Conservation (phyloP, 2,888 invertebrate species). For the Latheticus oryzae region DNA sequence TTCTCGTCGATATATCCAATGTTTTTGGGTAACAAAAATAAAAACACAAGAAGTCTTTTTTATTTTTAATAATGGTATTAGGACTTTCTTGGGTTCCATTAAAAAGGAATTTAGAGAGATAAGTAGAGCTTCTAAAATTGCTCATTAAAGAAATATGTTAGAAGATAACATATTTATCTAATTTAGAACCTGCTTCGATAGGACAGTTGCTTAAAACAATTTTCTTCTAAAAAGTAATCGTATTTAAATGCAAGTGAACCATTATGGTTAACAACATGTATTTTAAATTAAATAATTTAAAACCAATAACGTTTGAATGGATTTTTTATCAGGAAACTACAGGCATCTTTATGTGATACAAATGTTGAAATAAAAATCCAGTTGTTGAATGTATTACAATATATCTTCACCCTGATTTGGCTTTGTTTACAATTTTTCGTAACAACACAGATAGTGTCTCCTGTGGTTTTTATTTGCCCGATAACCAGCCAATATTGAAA, state of each 20-base stretch:
- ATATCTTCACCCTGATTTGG: slow-evolving; percentile 38
- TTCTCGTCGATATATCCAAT: no score
- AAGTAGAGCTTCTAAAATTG: slow-evolving; percentile 45
- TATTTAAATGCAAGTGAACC: slow-evolving; percentile 8
- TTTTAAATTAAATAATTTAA: no score
- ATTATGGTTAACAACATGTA: no score
- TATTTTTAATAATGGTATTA: slow-evolving; percentile 36
- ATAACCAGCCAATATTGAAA: slow-evolving; percentile 47
- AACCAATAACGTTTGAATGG: no score
- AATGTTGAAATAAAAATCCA: no score
- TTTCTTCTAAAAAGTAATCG: slow-evolving; percentile 15
- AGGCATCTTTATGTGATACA: no score
- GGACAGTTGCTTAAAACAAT: slow-evolving; percentile 27
- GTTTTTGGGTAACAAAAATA: neutral
- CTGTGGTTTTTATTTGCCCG: slow-evolving; percentile 40
- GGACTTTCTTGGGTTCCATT: slow-evolving; percentile 32
- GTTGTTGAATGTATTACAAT: slow-evolving; percentile 39
- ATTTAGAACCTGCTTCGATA: slow-evolving; percentile 41
- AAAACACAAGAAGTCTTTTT: neutral
- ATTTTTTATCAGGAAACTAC: no score
- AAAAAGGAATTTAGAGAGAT: slow-evolving; percentile 40
- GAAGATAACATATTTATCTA: slow-evolving; percentile 45
- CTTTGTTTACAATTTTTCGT: slow-evolving; percentile 41
- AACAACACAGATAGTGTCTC: slow-evolving; percentile 38
- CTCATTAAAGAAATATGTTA: slow-evolving; percentile 46